phyloP scores from a whole-genome alignment of 2,888 invertebrate genomes.

The Ophioninae sp. region DNA sequence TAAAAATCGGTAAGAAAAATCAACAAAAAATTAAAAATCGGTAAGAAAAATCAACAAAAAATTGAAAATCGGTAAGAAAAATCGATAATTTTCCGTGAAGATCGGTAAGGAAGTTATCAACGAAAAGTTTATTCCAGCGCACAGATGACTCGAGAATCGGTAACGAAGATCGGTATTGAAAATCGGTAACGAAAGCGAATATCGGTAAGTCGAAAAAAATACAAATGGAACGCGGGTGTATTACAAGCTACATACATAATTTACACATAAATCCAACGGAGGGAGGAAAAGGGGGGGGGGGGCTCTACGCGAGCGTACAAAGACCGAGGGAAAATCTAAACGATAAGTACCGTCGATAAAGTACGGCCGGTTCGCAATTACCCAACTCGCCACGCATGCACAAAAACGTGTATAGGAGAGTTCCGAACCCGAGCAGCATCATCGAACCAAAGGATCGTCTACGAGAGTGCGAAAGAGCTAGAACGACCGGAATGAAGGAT shows the following conservation, averaged over 20 bases:
- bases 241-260: slow-evolving; percentile 27
- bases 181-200: too few species aligned
- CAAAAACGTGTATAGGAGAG: slow-evolving; percentile 27
- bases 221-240: background rate
- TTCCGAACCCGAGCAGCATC: slow-evolving; percentile 30
- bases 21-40: too few species aligned
- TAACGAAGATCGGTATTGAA: too few species aligned
- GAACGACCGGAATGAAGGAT: background rate
- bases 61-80: too few species aligned
- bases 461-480: slow-evolving; percentile 3
- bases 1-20: background rate
- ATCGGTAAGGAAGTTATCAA: too few species aligned
- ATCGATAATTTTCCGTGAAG: too few species aligned
- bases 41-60: too few species aligned
- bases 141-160: too few species aligned
- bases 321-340: slow-evolving; percentile 46
- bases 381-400: slow-evolving; percentile 27
- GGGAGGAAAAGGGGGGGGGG: background rate
- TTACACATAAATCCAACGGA: slow-evolving; percentile 5
- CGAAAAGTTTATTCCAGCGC: too few species aligned
- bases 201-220: too few species aligned
- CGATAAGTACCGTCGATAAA: slow-evolving; percentile 59
- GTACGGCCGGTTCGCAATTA: slow-evolving; percentile 55
- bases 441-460: slow-evolving; percentile 9
- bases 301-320: slow-evolving; percentile 23